Conservation (phyloP, 1,140 invertebrate genomes). For the Leguminivora glycinivorella region DNA sequence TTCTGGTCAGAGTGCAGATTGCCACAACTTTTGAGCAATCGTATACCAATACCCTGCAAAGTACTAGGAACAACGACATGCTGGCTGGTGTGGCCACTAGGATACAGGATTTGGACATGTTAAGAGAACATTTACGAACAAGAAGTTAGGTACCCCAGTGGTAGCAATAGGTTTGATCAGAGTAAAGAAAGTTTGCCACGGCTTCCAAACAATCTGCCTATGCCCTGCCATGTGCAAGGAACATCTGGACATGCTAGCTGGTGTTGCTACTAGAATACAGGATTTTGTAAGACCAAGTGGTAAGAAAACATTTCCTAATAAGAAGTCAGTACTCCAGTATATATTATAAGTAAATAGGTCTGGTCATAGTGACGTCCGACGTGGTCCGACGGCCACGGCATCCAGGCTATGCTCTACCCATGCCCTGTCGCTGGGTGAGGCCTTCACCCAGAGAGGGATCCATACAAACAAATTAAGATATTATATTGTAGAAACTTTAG, state of each 20-base stretch:
- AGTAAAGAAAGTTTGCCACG: slow-evolving; percentile 96
- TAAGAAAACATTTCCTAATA: slow-evolving; percentile 75
- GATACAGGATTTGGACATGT: slow-evolving; percentile 91
- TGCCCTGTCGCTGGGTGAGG: slow-evolving; percentile 96
- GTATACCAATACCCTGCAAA: slow-evolving; percentile 95
- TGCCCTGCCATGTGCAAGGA: slow-evolving; percentile 93
- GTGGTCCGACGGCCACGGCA: slow-evolving; percentile 96
- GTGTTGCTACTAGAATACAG: slow-evolving; percentile 92
- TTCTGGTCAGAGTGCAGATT: slow-evolving; percentile 94
- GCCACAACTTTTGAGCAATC: slow-evolving; percentile 94
- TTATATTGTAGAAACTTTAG: too few species aligned
- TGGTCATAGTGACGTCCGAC: slow-evolving; percentile 92
- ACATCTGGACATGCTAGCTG: slow-evolving; percentile 91
- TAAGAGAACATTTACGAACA: too few species aligned
- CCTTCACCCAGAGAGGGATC: too few species aligned
- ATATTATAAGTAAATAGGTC: neutral
- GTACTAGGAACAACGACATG: slow-evolving; percentile 92
- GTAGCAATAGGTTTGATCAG: slow-evolving; percentile 79
- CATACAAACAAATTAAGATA: too few species aligned
- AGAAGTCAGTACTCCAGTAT: neutral
- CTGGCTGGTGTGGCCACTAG: slow-evolving; percentile 91
- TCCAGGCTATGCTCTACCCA: slow-evolving; percentile 94
- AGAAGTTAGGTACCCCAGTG: too few species aligned
- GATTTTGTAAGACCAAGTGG: slow-evolving; percentile 95
- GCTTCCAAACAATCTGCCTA: slow-evolving; percentile 95